These are phyloP conservation scores for Horisme vitalbata DNA, from an alignment of 2,888 invertebrate species.

Conservation along the genomic window DNA sequence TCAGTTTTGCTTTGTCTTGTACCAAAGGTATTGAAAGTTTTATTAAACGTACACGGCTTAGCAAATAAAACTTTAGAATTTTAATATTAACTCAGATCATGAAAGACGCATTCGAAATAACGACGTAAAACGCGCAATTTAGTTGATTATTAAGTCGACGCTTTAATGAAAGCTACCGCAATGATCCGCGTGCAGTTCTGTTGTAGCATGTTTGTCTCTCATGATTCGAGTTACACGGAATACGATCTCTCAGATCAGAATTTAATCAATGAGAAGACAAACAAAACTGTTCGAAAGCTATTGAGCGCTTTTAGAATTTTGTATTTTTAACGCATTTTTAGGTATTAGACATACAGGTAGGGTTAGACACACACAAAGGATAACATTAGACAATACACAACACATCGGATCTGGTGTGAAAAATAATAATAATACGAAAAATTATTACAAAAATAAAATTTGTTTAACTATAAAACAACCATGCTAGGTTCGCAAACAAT, in stretches of 20 bases:
- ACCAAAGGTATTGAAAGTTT: constrained; percentile 51
- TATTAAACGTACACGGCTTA: constrained; percentile 50
- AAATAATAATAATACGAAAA: constrained; percentile 65
- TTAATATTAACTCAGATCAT: constrained; percentile 65
- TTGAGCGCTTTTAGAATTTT: constrained; percentile 68
- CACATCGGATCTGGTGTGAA: constrained; percentile 84
- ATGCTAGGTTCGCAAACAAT: constrained; percentile 77
- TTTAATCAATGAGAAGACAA: constrained; percentile 66
- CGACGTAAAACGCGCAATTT: constrained; percentile 10
- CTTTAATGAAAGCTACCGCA: constrained; percentile 12
- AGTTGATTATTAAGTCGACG: constrained; percentile 5
- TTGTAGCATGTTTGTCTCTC: constrained; percentile 53
- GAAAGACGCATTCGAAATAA: constrained; percentile 53
- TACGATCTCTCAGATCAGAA: constrained; percentile 52
- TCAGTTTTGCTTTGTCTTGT: constrained; percentile 80
- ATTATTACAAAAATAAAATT: constrained; percentile 47
- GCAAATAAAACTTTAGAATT: constrained; percentile 52
- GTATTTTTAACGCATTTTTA: constrained; percentile 68
- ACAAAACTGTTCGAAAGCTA: constrained; percentile 77
- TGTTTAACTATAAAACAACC: constrained; percentile 68
- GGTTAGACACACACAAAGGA: constrained; percentile 95
- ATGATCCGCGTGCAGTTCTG: constrained; percentile 25
- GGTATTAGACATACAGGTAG: constrained; percentile 80
- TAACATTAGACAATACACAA: constrained; percentile 96
- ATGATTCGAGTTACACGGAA: constrained; percentile 65